Base-by-base conservation (phyloP, 2,888 invertebrate genomes). In the Andricus quercusramuli region DNA sequence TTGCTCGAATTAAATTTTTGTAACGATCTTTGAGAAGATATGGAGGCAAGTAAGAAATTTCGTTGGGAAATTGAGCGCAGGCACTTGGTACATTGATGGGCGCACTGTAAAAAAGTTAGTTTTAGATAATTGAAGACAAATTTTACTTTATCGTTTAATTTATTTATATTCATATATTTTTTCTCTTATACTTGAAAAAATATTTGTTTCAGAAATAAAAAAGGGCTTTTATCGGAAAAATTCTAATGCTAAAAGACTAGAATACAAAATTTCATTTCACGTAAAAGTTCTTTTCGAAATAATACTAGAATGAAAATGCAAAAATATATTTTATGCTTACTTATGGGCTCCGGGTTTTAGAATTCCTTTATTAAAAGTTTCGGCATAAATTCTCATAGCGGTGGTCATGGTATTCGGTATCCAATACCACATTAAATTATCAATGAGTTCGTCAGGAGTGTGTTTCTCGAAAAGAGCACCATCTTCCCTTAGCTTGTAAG, bases 391-490 rank as follows among this genome's bases (percentile, higher is more conserved):
- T 78, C 94, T 93, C 89, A 94, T 90, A 0, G 94, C 93, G 0
- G 93, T 93, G 0, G 94, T 94, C n/a, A 94, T 93, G 68, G 91
- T 91, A 22, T 94, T 94, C 0, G 93, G 92, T 0, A 90, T 87
- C 95, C 95, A 95, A 88, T 95, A 94, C 56, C 94, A 90, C 94
- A 94, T 94, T 0, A 95, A 86, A 77, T 94, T 94, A 82, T 94
- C 94, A 29, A 92, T 87, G 1, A 95, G 83, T 0, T 94, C 90
- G 8, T 94, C 93, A 0, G 93, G 85, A 0, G 94, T 92, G 86
- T 93, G 95, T 82, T 94, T 93, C 6, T 93, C 93, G 0, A 94
- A 91, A 0, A 97, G 92, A 3, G 95, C 96, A 0, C 97, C 97
- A 88, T 97, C 96, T 0, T 92, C 90, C 0, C 94, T 93, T 0